These are phyloP conservation scores for Graphium colonna DNA, from an alignment of 2,888 invertebrate species.

Conservation along the genomic window DNA sequence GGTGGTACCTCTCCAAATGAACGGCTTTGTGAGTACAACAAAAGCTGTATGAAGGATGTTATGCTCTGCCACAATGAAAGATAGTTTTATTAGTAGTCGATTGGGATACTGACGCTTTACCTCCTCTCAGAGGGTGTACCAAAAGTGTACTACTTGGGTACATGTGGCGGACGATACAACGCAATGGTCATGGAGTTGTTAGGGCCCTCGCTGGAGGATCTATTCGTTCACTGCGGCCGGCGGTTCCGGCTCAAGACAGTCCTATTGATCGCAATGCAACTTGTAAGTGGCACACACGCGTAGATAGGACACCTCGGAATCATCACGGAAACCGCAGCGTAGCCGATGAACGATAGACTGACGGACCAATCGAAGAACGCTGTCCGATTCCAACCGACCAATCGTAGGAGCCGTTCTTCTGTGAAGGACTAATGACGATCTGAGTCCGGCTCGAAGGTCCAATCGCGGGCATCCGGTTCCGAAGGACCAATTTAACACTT, in stretches of 20 bases:
- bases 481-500: neutral
- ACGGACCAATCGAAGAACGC: neutral
- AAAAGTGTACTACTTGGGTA: conserved; percentile 99
- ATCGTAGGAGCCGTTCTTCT: conserved; percentile 37
- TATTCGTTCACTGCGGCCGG: conserved; percentile 99
- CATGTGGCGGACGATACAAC: conserved; percentile 98
- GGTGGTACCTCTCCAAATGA: too few relatives aligned
- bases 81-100: neutral
- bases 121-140: conserved; percentile 94
- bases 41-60: too few relatives aligned
- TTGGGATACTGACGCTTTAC: conserved; percentile 12
- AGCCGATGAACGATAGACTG: conserved; percentile 53
- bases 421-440: too few relatives aligned
- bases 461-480: neutral
- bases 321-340: conserved; percentile 55
- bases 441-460: too few relatives aligned
- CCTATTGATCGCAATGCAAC: conserved; percentile 97
- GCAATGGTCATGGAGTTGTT: conserved; percentile 99
- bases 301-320: conserved; percentile 37
- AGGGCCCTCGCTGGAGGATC: conserved; percentile 99
- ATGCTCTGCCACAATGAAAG: too few relatives aligned
- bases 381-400: neutral
- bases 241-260: conserved; percentile 98
- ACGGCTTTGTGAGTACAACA: neutral
- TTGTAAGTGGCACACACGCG: conserved; percentile 83